Percentiles rank a stretch among this genome's conserved stretches.
These are phyloP conservation scores for Macrotrachela quadricornifera DNA, from an alignment of 1,140 invertebrate species.

Conservation along the genomic window DNA sequence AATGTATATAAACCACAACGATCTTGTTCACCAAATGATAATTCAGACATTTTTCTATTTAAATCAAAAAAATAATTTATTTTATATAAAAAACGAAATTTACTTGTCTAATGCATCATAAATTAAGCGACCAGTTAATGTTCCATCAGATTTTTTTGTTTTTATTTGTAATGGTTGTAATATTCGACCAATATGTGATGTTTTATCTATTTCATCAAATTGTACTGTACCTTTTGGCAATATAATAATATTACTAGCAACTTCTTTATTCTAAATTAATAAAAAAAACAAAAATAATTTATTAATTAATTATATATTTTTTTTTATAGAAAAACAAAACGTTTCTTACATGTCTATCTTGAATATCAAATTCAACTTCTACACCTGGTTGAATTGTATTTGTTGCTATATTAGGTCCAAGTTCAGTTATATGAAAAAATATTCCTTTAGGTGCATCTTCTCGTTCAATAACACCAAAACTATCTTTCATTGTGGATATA, in stretches of 20 bases:
- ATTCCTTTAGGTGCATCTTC: slow-evolving; percentile 91
- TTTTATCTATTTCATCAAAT: slow-evolving; percentile 77
- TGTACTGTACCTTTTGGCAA: slow-evolving; percentile 45
- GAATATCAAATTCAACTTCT: slow-evolving; percentile 86
- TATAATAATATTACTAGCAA: slow-evolving; percentile 5
- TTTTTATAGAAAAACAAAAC: too few relatives aligned
- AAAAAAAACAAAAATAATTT: too few relatives aligned
- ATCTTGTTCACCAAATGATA: slow-evolving; percentile 85
- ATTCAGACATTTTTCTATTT: slow-evolving; percentile 43
- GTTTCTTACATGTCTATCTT: slow-evolving; percentile 59
- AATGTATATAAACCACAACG: slow-evolving; percentile 71
- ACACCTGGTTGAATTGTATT: slow-evolving; percentile 62
- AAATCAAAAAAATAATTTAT: too few relatives aligned
- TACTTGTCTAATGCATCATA: slow-evolving; percentile 26
- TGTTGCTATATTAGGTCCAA: slow-evolving; percentile 25
- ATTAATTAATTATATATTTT: too few relatives aligned
- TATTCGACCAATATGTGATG: slow-evolving; percentile 64
- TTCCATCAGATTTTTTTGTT: slow-evolving; percentile 38
- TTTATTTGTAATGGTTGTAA: slow-evolving; percentile 52
- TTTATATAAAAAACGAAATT: too few relatives aligned
- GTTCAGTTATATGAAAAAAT: slow-evolving; percentile 40
- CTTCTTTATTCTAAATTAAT: neutral
- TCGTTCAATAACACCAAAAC: slow-evolving; percentile 84
- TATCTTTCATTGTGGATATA: slow-evolving; percentile 84
- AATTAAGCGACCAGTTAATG: slow-evolving; percentile 47